These are phyloP conservation scores for Rallus crepitans DNA, from an alignment of 2,797 vertebrate species.

Conservation along the genomic window DNA sequence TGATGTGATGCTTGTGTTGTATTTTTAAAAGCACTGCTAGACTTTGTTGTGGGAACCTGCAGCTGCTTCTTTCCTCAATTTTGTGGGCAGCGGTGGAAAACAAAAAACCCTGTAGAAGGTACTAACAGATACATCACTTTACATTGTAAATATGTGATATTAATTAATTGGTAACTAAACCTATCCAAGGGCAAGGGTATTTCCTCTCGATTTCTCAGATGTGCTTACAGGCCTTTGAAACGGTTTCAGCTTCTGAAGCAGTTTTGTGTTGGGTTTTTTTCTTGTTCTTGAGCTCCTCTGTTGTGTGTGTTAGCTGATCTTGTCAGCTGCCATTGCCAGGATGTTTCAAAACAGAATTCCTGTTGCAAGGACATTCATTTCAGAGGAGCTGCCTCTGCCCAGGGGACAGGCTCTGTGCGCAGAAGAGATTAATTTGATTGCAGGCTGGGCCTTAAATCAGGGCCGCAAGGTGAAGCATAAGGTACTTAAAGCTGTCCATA, in stretches of 20 bases:
- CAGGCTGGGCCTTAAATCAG: background rate
- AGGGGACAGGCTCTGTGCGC: background rate
- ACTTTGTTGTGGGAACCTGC: background rate
- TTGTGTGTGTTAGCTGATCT: rapidly evolving
- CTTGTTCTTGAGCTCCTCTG: background rate
- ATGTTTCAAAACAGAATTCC: background rate
- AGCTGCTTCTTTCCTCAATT: background rate
- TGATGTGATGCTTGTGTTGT: background rate
- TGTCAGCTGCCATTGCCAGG: background rate
- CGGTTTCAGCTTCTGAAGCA: background rate
- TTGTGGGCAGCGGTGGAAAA: background rate
- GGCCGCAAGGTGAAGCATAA: background rate
- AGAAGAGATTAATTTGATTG: background rate
- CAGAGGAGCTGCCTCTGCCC: background rate
- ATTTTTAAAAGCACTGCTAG: background rate
- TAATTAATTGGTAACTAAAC: background rate
- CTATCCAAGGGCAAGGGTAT: background rate
- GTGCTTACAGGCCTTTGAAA: background rate
- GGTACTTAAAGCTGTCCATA: background rate
- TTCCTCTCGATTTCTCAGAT: background rate
- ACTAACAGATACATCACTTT: background rate
- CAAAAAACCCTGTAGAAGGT: background rate
- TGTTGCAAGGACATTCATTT: background rate
- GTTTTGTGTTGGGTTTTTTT: background rate
- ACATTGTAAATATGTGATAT: background rate